Percentiles rank a stretch among this genome's conserved stretches.
Conservation (phyloP, 2,888 invertebrate genomes). For the Ichneumon xanthorius region DNA sequence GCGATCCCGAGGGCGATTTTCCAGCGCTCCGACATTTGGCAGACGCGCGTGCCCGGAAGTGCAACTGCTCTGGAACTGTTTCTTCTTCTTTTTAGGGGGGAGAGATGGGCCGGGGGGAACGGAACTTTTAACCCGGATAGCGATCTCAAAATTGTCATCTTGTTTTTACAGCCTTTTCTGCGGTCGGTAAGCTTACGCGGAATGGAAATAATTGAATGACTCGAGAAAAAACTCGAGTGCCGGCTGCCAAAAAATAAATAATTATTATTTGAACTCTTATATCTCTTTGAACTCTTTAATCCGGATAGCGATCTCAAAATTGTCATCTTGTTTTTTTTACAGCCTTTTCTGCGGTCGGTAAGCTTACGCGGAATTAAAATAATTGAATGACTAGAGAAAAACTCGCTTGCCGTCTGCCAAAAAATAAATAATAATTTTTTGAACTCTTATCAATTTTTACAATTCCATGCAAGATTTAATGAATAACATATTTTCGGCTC, state of each 20-base stretch:
- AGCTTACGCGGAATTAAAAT: background rate
- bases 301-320: constrained; percentile 52
- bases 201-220: background rate
- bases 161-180: background rate
- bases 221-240: background rate
- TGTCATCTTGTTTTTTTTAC: background rate
- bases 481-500: background rate
- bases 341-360: background rate
- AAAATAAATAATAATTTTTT: constrained; percentile 5
- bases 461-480: background rate
- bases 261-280: background rate
- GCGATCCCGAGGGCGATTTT: constrained; percentile 15
- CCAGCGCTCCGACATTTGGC: constrained; percentile 50
- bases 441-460: background rate
- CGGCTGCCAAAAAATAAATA: background rate
- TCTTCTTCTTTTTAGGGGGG: constrained; percentile 9
- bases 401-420: background rate
- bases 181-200: background rate
- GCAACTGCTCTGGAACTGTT: constrained; percentile 34
- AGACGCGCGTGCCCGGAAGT: constrained; percentile 57
- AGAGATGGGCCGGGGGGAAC: constrained; percentile 12
- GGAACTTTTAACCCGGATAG: constrained; percentile 42
- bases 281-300: background rate
- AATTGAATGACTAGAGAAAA: background rate
- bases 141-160: constrained; percentile 31